These are phyloP conservation scores for Druon quercuslanigerum DNA, from an alignment of 1,140 invertebrate species.

Conservation along the genomic window DNA sequence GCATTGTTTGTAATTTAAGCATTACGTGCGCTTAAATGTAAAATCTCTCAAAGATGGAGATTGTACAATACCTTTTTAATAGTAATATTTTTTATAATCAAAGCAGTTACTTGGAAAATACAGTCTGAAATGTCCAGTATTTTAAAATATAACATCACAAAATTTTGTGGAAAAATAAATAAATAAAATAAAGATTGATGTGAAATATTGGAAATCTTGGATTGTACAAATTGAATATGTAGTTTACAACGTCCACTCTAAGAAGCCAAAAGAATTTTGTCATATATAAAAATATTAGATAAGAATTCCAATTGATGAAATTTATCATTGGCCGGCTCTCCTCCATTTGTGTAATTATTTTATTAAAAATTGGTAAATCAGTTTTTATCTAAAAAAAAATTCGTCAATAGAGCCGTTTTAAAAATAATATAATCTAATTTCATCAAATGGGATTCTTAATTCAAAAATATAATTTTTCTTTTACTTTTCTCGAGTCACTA, in stretches of 20 bases:
- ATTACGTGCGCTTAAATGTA: constrained; percentile 19
- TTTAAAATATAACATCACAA: not conserved
- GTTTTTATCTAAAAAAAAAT: not conserved
- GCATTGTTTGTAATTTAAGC: not conserved
- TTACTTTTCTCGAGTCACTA: constrained; percentile 2
- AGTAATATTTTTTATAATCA: constrained; percentile 11
- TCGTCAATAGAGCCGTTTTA: not conserved
- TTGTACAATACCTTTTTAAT: not conserved
- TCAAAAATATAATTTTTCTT: no score
- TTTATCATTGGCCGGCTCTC: not conserved
- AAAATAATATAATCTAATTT: no score
- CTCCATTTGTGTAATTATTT: not conserved
- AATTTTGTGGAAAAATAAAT: not conserved
- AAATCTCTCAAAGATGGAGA: not conserved
- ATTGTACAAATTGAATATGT: not conserved
- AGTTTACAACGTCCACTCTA: constrained; percentile 1
- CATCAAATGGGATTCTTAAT: no score
- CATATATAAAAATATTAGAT: no score
- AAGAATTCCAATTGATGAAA: no score
- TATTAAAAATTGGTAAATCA: not conserved
- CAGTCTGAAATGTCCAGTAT: not conserved
- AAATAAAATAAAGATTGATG: not conserved
- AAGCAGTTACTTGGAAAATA: not conserved
- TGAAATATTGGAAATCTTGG: not conserved
- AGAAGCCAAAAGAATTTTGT: not conserved